These are phyloP conservation scores for Stenolophus ochropezus DNA, from an alignment of 2,888 invertebrate species.

Conservation along the genomic window DNA sequence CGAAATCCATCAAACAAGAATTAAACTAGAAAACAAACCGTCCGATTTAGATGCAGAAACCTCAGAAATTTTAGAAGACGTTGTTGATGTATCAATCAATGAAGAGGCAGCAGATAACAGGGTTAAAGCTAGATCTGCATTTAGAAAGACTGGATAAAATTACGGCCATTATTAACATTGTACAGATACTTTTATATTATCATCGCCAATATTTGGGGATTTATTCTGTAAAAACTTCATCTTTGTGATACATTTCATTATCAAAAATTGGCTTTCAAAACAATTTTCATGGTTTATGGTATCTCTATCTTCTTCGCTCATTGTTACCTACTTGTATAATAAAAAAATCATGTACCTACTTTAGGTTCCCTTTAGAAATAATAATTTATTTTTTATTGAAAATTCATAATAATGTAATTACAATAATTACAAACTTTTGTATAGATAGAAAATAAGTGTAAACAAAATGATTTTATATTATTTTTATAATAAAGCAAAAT, in stretches of 20 bases:
- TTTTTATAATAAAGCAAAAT: conserved; percentile 63
- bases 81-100: conserved; percentile 66
- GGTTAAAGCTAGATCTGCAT: conserved; percentile 66
- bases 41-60: conserved; percentile 66
- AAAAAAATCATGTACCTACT: conserved; percentile 45
- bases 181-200: conserved; percentile 50
- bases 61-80: conserved; percentile 67
- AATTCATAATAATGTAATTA: conserved; percentile 50
- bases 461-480: conserved; percentile 63
- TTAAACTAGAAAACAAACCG: conserved; percentile 32
- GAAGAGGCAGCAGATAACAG: conserved; percentile 55
- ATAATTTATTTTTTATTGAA: conserved; percentile 57
- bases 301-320: conserved; percentile 24
- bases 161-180: conserved; percentile 62
- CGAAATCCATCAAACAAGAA: conserved; percentile 67
- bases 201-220: conserved; percentile 59
- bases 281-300: conserved; percentile 48
- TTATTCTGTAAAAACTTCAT: conserved; percentile 53
- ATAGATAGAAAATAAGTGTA: conserved; percentile 60
- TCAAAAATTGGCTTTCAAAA: conserved; percentile 22
- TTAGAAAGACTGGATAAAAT: conserved; percentile 68
- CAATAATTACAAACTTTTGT: conserved; percentile 60
- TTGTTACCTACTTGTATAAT: conserved; percentile 57
- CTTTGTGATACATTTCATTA: conserved; percentile 52
- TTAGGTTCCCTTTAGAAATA: conserved; percentile 46